Evolutionary conservation across 1,140 invertebrate genomes (phyloP).

Genomic region (Drosophila bocki): DNA sequence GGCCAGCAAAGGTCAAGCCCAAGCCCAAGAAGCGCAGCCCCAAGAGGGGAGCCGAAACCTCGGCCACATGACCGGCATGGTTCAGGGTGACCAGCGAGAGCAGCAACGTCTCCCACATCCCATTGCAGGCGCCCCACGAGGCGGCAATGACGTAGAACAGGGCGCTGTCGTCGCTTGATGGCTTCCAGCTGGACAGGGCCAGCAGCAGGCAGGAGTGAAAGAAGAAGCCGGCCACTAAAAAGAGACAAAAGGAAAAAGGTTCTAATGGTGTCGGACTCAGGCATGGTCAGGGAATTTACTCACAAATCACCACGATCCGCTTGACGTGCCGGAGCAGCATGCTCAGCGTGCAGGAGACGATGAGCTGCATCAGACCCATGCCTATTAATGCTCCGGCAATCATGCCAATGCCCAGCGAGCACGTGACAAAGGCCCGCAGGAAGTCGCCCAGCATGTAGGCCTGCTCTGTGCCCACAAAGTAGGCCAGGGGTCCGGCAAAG

Average conservation of each 20-base stretch:
- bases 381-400: slow-evolving; percentile 88
- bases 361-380: slow-evolving; percentile 88
- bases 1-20: slow-evolving; percentile 79
- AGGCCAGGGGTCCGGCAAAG: slow-evolving; percentile 87
- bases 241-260: neutral
- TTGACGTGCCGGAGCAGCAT: slow-evolving; percentile 88
- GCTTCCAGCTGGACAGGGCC: slow-evolving; percentile 88
- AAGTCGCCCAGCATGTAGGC: slow-evolving; percentile 89
- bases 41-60: slow-evolving; percentile 73
- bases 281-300: slow-evolving; percentile 21
- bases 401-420: slow-evolving; percentile 87
- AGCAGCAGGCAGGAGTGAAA: slow-evolving; percentile 89
- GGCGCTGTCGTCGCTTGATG: slow-evolving; percentile 89
- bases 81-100: slow-evolving; percentile 82
- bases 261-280: neutral
- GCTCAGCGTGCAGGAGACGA: slow-evolving; percentile 89
- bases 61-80: slow-evolving; percentile 69
- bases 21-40: slow-evolving; percentile 76
- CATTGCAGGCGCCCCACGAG: slow-evolving; percentile 90
- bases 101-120: slow-evolving; percentile 89
- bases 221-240: slow-evolving; percentile 88
- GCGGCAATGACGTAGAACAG: slow-evolving; percentile 90
- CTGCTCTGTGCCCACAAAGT: slow-evolving; percentile 89
- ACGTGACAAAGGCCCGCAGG: slow-evolving; percentile 86
- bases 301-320: slow-evolving; percentile 88